Evolutionary conservation across 2,888 invertebrate genomes (phyloP).

Genomic region (Lymantria dispar): DNA sequence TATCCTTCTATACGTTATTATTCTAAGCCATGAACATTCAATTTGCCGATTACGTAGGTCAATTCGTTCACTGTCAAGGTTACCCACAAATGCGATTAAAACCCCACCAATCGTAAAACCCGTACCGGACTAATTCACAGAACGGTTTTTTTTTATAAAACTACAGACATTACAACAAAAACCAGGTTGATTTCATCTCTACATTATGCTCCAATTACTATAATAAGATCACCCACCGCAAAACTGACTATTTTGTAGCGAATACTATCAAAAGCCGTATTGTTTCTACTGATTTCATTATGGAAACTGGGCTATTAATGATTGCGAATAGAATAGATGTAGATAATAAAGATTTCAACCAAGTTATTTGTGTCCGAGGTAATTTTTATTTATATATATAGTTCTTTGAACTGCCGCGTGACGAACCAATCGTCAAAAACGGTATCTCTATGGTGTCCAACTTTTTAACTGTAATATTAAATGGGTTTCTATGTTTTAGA

Average conservation of each 20-base stretch:
- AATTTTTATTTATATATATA: constrained; percentile 4
- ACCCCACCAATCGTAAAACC: constrained; percentile 3
- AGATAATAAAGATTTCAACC: constrained; percentile 5
- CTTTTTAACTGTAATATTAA: too few species aligned
- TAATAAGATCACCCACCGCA: constrained; percentile 23
- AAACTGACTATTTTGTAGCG: constrained; percentile 15
- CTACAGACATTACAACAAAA: constrained; percentile 6
- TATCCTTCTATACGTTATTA: too few species aligned
- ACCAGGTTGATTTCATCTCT: constrained; percentile 23
- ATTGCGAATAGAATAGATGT: constrained; percentile 24
- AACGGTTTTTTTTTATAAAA: constrained; percentile 1
- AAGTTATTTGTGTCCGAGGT: constrained; percentile 6
- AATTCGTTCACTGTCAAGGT: too few species aligned
- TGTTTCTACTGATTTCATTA: constrained; percentile 36
- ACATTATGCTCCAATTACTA: constrained; percentile 25
- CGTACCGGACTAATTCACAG: constrained; percentile 1
- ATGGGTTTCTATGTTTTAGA: too few species aligned
- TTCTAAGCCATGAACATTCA: too few species aligned
- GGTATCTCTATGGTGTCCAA: not conserved
- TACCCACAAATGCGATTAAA: not conserved
- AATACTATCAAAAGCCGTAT: constrained; percentile 25
- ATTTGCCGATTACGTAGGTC: too few species aligned
- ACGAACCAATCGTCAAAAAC: not conserved
- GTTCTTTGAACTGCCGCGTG: not conserved
- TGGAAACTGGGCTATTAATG: constrained; percentile 29